Evolutionary conservation across 2,888 invertebrate species (phyloP), one percentile per base, ranked within the genome.

Genomic region (Lacanobia oleracea): DNA sequence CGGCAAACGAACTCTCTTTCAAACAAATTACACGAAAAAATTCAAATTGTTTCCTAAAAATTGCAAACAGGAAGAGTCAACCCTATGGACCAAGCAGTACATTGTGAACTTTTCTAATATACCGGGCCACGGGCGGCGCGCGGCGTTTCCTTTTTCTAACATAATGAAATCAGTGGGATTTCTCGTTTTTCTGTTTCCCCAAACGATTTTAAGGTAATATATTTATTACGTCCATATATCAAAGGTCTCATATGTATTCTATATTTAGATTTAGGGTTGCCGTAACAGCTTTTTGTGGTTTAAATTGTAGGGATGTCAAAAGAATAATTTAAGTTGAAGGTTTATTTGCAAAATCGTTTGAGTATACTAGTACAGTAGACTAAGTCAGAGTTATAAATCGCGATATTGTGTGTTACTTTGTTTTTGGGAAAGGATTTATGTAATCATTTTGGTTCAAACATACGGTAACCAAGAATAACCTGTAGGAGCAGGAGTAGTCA

Each of bases 41-140:
- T 27, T 57, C 33, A 75, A 68, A 59, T 51, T 37, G 21, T 67
- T n/a, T 21, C 43, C 33, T 6, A 37, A 21, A 63, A 67, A 71
- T 60, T 14, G 40, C 27, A 57, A 78, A 70, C 50, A 50, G 48
- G 37, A 72, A 73, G 27, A 50, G 70, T n/a, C 75, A 86, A 60
- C 85, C 84, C 81, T 82, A 75, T 23, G 53, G 14, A 16, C 21
- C 50, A 21, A 21, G 45, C 74, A 75, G 83, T 77, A 82, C 67
- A 86, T 82, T 82, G 60, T 63, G 60, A 85, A 85, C 77, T 85
- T 85, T 84, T 77, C 77, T 86, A 85, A 85, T 84, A 85, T 77
- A 86, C 77, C 70, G 64, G 9, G 57, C 67, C 56, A 51, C 54
- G 66, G 74, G 68, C 63, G 60, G 64, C 48, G 21, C 73, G 68